phyloP scores from a whole-genome alignment of 2,888 invertebrate genomes.

The Thecophora atra region DNA sequence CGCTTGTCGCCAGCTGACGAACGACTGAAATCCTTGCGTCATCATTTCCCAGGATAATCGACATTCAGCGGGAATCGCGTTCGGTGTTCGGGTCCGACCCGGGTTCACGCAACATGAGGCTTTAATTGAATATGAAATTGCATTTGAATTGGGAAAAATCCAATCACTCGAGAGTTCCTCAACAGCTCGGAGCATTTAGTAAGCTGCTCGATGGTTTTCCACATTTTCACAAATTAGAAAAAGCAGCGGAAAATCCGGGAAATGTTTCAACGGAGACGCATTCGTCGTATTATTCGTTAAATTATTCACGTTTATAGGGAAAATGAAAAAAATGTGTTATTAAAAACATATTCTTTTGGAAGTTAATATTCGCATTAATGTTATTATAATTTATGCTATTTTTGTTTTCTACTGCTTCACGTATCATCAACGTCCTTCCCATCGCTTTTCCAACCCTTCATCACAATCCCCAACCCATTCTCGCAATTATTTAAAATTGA shows the following conservation, averaged over 20 bases:
- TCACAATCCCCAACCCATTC: too few relatives aligned
- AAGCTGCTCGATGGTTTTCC: background rate
- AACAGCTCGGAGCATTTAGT: background rate
- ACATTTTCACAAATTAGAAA: background rate
- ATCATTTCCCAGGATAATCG: conserved; percentile 40
- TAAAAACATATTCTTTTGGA: too few relatives aligned
- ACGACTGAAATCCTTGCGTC: conserved; percentile 40
- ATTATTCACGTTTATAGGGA: too few relatives aligned
- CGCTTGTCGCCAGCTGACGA: conserved; percentile 37
- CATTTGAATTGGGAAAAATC: conserved; percentile 5
- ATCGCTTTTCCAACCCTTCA: too few relatives aligned
- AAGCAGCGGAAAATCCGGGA: background rate
- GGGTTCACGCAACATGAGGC: background rate
- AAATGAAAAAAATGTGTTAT: too few relatives aligned
- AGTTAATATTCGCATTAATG: too few relatives aligned
- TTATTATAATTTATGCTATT: too few relatives aligned
- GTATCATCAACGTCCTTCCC: too few relatives aligned
- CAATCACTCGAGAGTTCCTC: conserved; percentile 6
- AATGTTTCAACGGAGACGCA: background rate
- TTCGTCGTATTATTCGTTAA: too few relatives aligned
- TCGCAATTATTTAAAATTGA: too few relatives aligned
- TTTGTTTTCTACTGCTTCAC: too few relatives aligned
- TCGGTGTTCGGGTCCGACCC: background rate
- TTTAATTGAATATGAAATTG: conserved; percentile 18
- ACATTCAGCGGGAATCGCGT: background rate